Evolutionary conservation across 2,888 invertebrate genomes (phyloP), one percentile per base, ranked within the genome.

Genomic region (Crematogaster levior): DNA sequence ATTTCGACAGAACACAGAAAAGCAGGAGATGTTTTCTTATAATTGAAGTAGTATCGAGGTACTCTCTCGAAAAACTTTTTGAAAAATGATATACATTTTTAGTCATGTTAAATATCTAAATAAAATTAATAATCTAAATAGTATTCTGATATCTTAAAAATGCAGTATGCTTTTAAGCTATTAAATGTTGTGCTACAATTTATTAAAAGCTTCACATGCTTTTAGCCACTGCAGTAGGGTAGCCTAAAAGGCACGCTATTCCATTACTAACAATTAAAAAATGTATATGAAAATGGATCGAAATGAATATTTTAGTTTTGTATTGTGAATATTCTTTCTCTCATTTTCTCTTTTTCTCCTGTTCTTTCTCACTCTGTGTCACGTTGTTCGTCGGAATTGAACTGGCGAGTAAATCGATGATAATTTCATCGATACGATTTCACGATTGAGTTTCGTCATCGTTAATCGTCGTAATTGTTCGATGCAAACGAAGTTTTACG

Each of bases 211-310:
- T 40, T 27, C 27, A 24, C 9, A 40, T 40, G 51, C 66, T 75
- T 75, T 65, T 15, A 75, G 51, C 15, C 27, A 40, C 40, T 65
- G 40, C 51, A 10, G n/a, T 53, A 51, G 53, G 21, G 24, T 53
- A 34, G 58, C 43, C 43, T 46, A 53, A 79, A 65, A 77, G 24
- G 21, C 24, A 15, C 24, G 43, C 21, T 7, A 43, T 21, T 70
- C 70, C 77, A 79, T 79, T 70, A 79, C 56, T 21, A 43, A 34
- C 70, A 58, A 79, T 79, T 79, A 68, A 79, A 70, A 79, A 79
- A 70, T 77, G 70, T 37, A 77, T 70, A n/a, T 37, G 77, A 43
- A 75, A 77, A 77, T 56, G 43, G 56, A 70, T 79, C 34, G 56
- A 53, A 37, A 9, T 79, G 56, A 79, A 79, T 70, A 58, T 79